Evolutionary conservation across 2,113 vertebrate genomes (phyloP).

Genomic region (Glaucomys volans): DNA sequence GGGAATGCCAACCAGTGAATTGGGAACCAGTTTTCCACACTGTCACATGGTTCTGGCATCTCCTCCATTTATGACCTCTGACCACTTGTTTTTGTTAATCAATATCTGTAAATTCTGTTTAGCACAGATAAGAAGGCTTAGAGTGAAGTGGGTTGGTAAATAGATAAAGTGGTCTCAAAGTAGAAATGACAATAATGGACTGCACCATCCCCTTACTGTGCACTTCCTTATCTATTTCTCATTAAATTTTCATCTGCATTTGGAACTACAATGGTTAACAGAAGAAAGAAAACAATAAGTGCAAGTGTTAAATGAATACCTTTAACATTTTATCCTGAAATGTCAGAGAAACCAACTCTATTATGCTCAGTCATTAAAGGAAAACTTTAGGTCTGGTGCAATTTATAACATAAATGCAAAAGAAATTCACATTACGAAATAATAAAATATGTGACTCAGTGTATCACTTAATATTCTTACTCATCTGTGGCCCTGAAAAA

Average conservation of each 20-base stretch:
- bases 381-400: neutral
- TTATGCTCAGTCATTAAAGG: neutral
- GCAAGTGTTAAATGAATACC: neutral
- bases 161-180: slow-evolving; percentile 36
- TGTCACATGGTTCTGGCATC: neutral
- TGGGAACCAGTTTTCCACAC: neutral
- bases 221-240: neutral
- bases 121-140: neutral
- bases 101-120: neutral
- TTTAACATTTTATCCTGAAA: neutral
- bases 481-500: slow-evolving; percentile 51
- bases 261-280: neutral
- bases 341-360: neutral
- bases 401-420: neutral
- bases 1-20: slow-evolving; percentile 14
- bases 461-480: slow-evolving; percentile 57
- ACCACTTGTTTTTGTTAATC: slow-evolving; percentile 18
- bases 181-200: neutral
- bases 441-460: slow-evolving; percentile 56
- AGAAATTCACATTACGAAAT: slow-evolving; percentile 57
- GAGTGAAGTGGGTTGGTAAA: neutral
- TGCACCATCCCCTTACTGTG: neutral
- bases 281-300: neutral
- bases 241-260: neutral
- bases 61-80: slow-evolving; percentile 7